phyloP scores from a whole-genome alignment of 2,888 invertebrate species.

The Scrobipalpa atriplicella region DNA sequence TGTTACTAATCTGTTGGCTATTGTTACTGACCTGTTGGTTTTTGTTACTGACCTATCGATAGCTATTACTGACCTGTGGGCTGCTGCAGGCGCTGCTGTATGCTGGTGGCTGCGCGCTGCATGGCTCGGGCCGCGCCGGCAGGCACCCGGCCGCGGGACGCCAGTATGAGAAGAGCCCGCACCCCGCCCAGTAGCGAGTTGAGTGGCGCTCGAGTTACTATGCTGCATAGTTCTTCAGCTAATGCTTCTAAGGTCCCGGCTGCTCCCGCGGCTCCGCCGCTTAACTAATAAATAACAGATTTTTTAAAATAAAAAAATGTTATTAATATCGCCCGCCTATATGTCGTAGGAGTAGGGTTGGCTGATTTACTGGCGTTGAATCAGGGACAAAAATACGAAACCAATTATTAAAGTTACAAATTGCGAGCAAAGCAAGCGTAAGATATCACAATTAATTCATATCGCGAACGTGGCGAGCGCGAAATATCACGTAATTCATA shows the following conservation, averaged over 20 bases:
- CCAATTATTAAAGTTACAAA: too few relatives aligned
- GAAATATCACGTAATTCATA: too few relatives aligned
- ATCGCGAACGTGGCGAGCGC: too few relatives aligned
- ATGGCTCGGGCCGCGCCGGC: constrained; percentile 43
- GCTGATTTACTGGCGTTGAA: too few relatives aligned
- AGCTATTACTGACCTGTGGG: background rate
- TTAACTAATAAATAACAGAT: too few relatives aligned
- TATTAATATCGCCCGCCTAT: too few relatives aligned
- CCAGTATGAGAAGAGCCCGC: constrained; percentile 56
- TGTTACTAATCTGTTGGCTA: constrained; percentile 41
- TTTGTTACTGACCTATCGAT: background rate
- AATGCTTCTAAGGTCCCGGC: constrained; percentile 51
- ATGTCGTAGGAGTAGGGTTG: too few relatives aligned
- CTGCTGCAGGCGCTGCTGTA: constrained; percentile 51
- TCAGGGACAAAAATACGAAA: too few relatives aligned
- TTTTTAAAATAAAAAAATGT: too few relatives aligned
- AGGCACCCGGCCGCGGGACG: constrained; percentile 44
- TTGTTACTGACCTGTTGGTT: background rate
- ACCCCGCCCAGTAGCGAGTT: constrained; percentile 54
- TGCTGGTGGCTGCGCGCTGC: constrained; percentile 40
- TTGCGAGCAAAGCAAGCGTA: too few relatives aligned
- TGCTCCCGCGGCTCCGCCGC: constrained; percentile 39
- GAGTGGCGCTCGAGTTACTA: constrained; percentile 44
- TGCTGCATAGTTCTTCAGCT: constrained; percentile 55
- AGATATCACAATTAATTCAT: too few relatives aligned